Evolutionary conservation across 2,888 invertebrate genomes (phyloP), one percentile per base, ranked within the genome.

Genomic region (Bombyx huttoni): DNA sequence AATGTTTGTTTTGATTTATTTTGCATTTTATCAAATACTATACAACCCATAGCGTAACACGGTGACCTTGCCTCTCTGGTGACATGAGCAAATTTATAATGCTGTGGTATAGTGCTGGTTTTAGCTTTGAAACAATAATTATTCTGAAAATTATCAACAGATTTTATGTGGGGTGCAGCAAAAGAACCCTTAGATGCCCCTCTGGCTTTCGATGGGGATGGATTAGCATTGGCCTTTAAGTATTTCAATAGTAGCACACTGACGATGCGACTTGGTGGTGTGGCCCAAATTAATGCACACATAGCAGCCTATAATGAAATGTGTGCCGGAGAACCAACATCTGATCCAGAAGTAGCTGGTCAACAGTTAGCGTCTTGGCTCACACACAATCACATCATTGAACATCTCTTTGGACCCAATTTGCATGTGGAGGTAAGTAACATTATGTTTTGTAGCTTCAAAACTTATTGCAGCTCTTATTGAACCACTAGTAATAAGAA

Each of bases 331-430:
- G 97, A 96, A 68, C 94, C 94, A 0, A 91, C 96, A 1, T 92
- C 94, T 0, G 96, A 97, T 70, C 94, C 95, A 0, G 97, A 97
- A 70, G 88, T 94, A 34, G 93, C 95, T 40, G 96, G 96, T 0
- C 93, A 95, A 60, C 93, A 92, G 61, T 90, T 98, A 61, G 96
- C 96, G 0, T 92, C 94, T 60, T 98, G 98, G 98, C 87, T 98
- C 14, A 93, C 96, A 0, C 92, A 91, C 59, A 95, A 96, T 77
- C 96, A 94, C 74, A 96, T 98, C 57, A 95, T 98, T 61, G 94
- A 96, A 65, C 97, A 98, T 75, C 92, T 98, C 54, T 98, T 98
- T 87, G 98, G 98, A n/a, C 98, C 98, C 35, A 98, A 98, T 89
- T 90, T 98, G 61, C 98, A 98, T 84, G 97, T 97, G 47, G 98